Evolutionary conservation across 2,888 invertebrate species (phyloP).

Genomic region (Drosophila mettleri): DNA sequence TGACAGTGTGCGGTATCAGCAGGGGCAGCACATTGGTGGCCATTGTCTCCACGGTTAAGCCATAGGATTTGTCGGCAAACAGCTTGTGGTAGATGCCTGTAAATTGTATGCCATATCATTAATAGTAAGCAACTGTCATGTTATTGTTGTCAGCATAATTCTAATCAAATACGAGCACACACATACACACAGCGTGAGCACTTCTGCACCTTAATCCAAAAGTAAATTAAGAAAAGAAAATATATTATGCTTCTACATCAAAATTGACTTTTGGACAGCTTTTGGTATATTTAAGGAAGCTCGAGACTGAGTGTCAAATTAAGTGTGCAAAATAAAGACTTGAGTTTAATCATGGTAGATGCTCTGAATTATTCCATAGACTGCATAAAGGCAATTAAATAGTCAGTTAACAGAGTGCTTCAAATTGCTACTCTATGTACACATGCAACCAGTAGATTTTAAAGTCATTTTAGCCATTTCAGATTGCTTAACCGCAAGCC

Average conservation of each 20-base stretch:
- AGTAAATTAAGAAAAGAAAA: no score
- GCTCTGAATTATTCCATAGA: not conserved
- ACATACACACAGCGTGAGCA: not conserved
- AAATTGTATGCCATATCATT: constrained; percentile 26
- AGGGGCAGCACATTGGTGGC: constrained; percentile 97
- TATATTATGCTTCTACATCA: no score
- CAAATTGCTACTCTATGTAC: not conserved
- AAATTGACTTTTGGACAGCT: no score
- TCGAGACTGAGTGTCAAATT: no score
- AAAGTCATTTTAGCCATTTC: constrained; percentile 4
- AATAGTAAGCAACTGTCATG: constrained; percentile 10
- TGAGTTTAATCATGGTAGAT: no score
- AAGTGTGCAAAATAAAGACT: no score
- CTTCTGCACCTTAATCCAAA: no score
- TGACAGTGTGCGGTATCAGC: constrained; percentile 95
- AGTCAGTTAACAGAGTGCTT: not conserved
- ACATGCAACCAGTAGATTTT: not conserved
- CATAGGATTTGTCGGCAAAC: constrained; percentile 95
- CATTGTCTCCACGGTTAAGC: constrained; percentile 95
- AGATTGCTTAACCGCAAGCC: constrained; percentile 5
- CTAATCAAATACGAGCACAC: constrained; percentile 2
- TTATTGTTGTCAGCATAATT: constrained; percentile 5
- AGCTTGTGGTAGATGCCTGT: constrained; percentile 96
- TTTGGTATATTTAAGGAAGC: no score
- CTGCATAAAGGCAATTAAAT: constrained; percentile 9